Evolutionary conservation across 2,888 invertebrate species (phyloP).

Genomic region (Dione vanillae): DNA sequence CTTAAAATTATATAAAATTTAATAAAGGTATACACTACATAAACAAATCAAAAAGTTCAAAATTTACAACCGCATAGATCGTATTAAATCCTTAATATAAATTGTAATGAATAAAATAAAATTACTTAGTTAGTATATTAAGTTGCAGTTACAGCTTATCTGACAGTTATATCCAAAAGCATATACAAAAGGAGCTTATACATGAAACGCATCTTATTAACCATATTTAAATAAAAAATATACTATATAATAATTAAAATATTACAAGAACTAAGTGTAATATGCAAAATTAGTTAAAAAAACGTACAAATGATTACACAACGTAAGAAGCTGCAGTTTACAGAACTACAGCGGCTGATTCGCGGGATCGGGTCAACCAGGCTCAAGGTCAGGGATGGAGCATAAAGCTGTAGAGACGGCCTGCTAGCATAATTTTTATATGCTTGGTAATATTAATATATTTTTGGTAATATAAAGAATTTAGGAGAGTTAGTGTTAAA

Average conservation of each 20-base stretch:
- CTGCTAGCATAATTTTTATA: slow-evolving; percentile 15
- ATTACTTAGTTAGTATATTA: too few relatives aligned
- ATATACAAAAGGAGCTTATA: neutral
- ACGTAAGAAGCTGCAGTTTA: slow-evolving; percentile 32
- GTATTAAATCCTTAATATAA: too few relatives aligned
- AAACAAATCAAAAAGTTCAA: too few relatives aligned
- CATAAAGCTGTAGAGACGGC: slow-evolving; percentile 57
- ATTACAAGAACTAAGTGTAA: neutral
- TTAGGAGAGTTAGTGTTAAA: too few relatives aligned
- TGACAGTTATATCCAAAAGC: too few relatives aligned
- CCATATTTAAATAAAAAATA: neutral
- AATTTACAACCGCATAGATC: too few relatives aligned
- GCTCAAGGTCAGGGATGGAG: slow-evolving; percentile 76
- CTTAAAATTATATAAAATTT: too few relatives aligned
- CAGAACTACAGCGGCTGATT: slow-evolving; percentile 60
- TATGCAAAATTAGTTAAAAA: slow-evolving; percentile 22
- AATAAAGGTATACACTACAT: too few relatives aligned
- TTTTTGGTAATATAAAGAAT: neutral
- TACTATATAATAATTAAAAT: neutral
- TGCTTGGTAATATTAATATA: neutral
- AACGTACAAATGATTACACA: slow-evolving; percentile 18
- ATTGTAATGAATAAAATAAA: too few relatives aligned
- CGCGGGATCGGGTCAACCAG: slow-evolving; percentile 78
- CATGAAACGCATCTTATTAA: neutral
- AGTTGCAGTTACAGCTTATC: too few relatives aligned